Evolutionary conservation across 2,888 invertebrate genomes (phyloP), one percentile per base, ranked within the genome.

Genomic region (Petrolisthes cinctipes): DNA sequence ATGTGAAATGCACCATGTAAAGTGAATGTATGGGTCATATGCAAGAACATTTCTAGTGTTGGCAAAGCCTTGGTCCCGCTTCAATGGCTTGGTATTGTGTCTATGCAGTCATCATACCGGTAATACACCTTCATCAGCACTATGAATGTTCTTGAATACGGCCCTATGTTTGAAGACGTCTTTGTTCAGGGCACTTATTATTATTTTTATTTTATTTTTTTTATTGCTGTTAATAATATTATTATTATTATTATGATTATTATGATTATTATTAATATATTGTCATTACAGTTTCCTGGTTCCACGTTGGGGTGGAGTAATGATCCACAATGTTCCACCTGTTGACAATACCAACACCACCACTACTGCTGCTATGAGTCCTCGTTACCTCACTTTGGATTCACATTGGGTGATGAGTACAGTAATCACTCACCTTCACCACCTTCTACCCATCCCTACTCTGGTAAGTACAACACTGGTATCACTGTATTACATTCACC

Each of bases 291-390:
- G 93, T 4, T 93, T 94, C 90, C 91, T 94, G 61, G 93, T 93
- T 86, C 93, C 94, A 37, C 92, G 96, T 89, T 98, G 98, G 98
- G 98, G 98, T 75, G 97, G 97, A 0, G 95, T 98, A 89, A 94
- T 96, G 82, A 94, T 98, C 71, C 94, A 95, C 88, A 97, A 95
- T 93, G 95, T 96, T 7, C 93, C 95, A 1, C 91, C 92, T 17
- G 79, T 86, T 83, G 78, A 79, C 5, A 61, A 54, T n/a, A 53
- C 23, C 4, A 53, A 81, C 6, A 20, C 57, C n/a, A 56, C 37
- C n/a, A n/a, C n/a, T n/a, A n/a, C n/a, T n/a, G n/a, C n/a, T n/a
- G n/a, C n/a, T 20, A 56, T 81, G 4, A 20, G 51, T 20, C 82
- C 88, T 9, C 85, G 53, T 9, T 54, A 83, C 51, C 84, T 89